These are phyloP conservation scores for Mesitornis unicolor DNA, from an alignment of 2,113 vertebrate genomes.

Conservation along the genomic window DNA sequence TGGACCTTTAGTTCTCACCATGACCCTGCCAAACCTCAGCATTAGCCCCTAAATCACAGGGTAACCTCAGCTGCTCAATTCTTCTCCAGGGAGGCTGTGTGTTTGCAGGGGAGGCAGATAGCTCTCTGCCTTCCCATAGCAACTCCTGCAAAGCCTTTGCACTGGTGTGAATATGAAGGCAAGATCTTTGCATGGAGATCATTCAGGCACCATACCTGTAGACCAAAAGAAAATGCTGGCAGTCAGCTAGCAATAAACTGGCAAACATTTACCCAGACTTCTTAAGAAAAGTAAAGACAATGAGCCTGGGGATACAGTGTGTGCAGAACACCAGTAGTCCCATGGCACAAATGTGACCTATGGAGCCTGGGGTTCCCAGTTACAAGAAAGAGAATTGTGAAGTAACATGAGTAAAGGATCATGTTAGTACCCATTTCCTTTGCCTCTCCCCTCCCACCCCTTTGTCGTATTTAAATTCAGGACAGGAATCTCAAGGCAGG, in stretches of 20 bases:
- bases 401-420: background rate
- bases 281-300: background rate
- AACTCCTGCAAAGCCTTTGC: background rate
- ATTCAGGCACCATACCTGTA: background rate
- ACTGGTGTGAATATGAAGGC: background rate
- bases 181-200: background rate
- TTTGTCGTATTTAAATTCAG: background rate
- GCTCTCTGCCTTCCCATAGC: background rate
- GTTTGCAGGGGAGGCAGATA: background rate
- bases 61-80: background rate
- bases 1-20: accelerated
- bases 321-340: background rate
- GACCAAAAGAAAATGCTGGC: background rate
- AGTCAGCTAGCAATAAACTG: background rate
- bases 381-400: background rate
- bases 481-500: background rate
- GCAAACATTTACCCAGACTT: constrained; percentile 48
- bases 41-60: background rate
- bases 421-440: background rate
- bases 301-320: background rate
- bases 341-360: accelerated
- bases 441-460: background rate
- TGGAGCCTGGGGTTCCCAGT: background rate
- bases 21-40: background rate
- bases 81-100: background rate